Conservation (phyloP, 2,113 vertebrate genomes). For the Ophiodon elongatus region DNA sequence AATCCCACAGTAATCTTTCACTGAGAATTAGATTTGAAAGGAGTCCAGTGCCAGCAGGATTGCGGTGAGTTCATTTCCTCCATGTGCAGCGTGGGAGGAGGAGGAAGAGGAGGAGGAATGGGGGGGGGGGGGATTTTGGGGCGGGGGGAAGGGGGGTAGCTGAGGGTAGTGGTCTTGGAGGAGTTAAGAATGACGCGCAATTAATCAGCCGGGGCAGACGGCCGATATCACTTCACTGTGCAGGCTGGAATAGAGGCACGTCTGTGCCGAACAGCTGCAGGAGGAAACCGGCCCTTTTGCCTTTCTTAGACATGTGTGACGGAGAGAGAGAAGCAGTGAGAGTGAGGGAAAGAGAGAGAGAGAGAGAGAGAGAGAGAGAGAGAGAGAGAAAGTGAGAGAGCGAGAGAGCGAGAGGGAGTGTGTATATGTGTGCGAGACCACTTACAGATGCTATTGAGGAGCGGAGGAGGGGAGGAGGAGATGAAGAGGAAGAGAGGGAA, state of each 20-base stretch:
- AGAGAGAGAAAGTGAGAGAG: constrained; percentile 43
- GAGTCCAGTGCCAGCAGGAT: constrained; percentile 86
- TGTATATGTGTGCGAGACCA: constrained; percentile 29
- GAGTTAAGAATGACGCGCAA: constrained; percentile 87
- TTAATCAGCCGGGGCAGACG: constrained; percentile 84
- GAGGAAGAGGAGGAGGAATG: constrained; percentile 56
- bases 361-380: background rate
- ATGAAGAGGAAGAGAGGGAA: constrained; percentile 40
- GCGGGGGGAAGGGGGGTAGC: background rate
- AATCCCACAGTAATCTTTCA: constrained; percentile 82
- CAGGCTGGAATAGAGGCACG: constrained; percentile 81
- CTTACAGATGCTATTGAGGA: constrained; percentile 78
- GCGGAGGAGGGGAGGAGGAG: constrained; percentile 61
- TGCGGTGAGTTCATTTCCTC: constrained; percentile 88
- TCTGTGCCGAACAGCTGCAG: constrained; percentile 84
- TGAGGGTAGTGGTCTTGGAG: constrained; percentile 82
- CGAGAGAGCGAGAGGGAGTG: background rate
- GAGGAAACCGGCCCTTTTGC: constrained; percentile 65
- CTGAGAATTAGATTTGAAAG: constrained; percentile 73
- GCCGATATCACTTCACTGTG: constrained; percentile 85
- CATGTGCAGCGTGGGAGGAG: constrained; percentile 82
- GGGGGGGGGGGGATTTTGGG: background rate
- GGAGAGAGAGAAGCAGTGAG: constrained; percentile 42
- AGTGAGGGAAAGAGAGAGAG: constrained; percentile 11
- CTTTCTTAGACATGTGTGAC: constrained; percentile 78